Evolutionary conservation across 2,888 invertebrate genomes (phyloP).

Genomic region (Hylaea fasciaria): DNA sequence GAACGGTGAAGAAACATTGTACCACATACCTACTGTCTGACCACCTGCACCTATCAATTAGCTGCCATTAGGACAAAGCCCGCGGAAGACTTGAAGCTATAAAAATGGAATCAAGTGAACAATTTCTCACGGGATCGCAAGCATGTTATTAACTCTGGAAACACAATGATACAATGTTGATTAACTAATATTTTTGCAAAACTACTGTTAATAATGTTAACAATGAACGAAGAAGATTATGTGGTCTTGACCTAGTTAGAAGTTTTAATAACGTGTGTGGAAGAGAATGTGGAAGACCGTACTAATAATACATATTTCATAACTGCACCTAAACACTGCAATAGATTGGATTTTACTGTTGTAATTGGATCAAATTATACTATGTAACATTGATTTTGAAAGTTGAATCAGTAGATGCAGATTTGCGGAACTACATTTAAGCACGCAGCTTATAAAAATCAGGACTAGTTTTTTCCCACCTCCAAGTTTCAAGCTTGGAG

Average conservation of each 20-base stretch:
- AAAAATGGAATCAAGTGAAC: conserved; percentile 39
- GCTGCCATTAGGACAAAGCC: conserved; percentile 51
- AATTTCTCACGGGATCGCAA: conserved; percentile 46
- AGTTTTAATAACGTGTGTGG: conserved; percentile 34
- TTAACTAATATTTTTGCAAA: conserved; percentile 42
- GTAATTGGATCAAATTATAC: conserved; percentile 25
- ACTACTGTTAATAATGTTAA: conserved; percentile 17
- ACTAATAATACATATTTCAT: conserved; percentile 25
- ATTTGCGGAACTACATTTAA: not conserved
- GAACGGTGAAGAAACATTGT: conserved; percentile 60
- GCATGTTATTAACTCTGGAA: conserved; percentile 36
- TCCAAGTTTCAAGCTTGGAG: no score
- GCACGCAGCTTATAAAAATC: not conserved
- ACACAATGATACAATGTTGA: conserved; percentile 35
- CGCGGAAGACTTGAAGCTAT: conserved; percentile 43
- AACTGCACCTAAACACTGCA: conserved; percentile 28
- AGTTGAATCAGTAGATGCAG: not conserved
- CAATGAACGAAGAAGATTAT: conserved; percentile 44
- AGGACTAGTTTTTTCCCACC: not conserved
- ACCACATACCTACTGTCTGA: conserved; percentile 48
- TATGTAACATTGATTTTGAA: conserved; percentile 20
- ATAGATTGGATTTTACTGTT: conserved; percentile 34
- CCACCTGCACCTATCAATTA: conserved; percentile 61
- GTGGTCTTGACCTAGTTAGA: conserved; percentile 46
- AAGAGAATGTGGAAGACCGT: conserved; percentile 41